Conservation (phyloP, 2,113 vertebrate species). For the Nyctibius bracteatus region DNA sequence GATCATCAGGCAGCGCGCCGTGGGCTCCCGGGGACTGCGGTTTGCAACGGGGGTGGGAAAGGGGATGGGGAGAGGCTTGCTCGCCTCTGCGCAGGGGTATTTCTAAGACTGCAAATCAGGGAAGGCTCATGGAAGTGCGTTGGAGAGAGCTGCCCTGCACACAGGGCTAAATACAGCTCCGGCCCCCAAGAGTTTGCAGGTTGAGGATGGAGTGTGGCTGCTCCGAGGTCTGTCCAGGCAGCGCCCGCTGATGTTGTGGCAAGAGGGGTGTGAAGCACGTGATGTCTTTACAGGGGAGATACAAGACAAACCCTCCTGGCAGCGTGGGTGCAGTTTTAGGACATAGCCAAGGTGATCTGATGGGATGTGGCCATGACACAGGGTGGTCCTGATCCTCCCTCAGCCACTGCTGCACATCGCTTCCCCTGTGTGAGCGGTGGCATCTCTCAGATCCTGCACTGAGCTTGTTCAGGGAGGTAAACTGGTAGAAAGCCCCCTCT, state of each 20-base stretch:
- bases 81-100: accelerated
- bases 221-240: not conserved
- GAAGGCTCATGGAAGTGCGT: accelerated
- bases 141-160: not conserved
- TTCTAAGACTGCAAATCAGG: not conserved
- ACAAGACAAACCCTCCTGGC: not conserved
- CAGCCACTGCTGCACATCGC: accelerated
- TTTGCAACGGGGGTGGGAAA: not conserved
- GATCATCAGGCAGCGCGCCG: accelerated
- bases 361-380: not conserved
- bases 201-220: accelerated
- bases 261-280: not conserved
- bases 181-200: not conserved
- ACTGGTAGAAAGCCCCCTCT: not conserved
- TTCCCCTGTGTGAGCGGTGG: not conserved
- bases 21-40: not conserved
- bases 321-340: not conserved
- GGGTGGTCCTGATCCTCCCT: not conserved
- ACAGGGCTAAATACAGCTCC: not conserved
- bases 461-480: not conserved
- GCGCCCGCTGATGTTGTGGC: accelerated
- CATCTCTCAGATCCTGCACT: not conserved
- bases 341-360: not conserved
- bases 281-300: not conserved
- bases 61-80: not conserved